These are phyloP conservation scores for Vanessa atalanta DNA, from an alignment of 1,140 invertebrate genomes.

Conservation along the genomic window DNA sequence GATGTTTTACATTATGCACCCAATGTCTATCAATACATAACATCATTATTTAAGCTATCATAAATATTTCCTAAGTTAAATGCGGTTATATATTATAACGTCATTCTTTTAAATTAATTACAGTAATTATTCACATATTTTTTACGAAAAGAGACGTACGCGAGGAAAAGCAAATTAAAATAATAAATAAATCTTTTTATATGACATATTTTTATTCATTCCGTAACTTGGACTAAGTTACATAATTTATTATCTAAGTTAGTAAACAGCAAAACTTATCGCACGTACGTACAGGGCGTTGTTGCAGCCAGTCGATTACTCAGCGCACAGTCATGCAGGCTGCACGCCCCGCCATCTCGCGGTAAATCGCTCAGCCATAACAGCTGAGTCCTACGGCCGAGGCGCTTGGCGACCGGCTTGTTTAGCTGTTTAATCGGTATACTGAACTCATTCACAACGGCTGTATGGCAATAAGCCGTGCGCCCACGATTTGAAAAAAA, in stretches of 20 bases:
- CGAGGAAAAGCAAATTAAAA: no score
- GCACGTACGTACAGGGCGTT: conserved; percentile 21
- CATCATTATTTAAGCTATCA: neutral
- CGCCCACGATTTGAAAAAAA: conserved; percentile 12
- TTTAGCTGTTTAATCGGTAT: conserved; percentile 65
- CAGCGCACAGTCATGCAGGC: conserved; percentile 64
- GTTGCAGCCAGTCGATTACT: conserved; percentile 53
- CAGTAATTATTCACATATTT: no score
- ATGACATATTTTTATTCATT: neutral
- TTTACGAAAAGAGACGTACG: no score
- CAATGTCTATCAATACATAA: neutral
- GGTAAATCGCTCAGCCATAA: conserved; percentile 37
- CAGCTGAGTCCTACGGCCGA: conserved; percentile 50
- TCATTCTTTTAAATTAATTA: no score
- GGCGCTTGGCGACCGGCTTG: conserved; percentile 65
- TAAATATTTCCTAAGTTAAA: neutral
- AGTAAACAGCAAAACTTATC: conserved; percentile 4
- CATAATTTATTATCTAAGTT: conserved; percentile 4
- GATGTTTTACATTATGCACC: conserved; percentile 31
- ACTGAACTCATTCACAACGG: conserved; percentile 34
- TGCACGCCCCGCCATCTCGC: conserved; percentile 51
- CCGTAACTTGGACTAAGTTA: neutral
- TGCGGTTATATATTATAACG: no score
- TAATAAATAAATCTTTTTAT: no score
- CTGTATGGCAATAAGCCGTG: conserved; percentile 26